phyloP scores from a whole-genome alignment of 2,113 vertebrate species.

The Sporophila hypoxantha region DNA sequence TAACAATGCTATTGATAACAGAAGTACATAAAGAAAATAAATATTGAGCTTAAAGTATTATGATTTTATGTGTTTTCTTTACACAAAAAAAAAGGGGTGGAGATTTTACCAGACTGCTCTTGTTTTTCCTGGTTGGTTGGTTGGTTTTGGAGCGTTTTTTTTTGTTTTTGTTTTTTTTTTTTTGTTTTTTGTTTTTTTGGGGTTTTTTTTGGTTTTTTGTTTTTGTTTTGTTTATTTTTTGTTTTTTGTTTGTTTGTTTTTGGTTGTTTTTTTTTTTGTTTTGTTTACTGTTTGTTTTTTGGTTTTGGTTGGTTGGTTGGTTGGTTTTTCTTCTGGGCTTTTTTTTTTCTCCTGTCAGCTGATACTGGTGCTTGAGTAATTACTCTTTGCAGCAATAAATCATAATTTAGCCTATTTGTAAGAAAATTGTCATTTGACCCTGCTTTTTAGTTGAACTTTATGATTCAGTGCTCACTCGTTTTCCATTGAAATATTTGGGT shows the following conservation, averaged over 20 bases:
- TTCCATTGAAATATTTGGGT: not conserved
- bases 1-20: not conserved
- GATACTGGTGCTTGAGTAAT: not conserved
- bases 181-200: too few species aligned
- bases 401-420: not conserved
- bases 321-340: rapidly evolving
- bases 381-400: not conserved
- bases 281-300: too few species aligned
- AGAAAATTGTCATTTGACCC: not conserved
- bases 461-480: not conserved
- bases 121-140: not conserved
- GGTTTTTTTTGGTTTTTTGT: rapidly evolving
- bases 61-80: not conserved
- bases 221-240: too few species aligned
- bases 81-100: not conserved
- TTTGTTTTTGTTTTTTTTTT: too few species aligned
- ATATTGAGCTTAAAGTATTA: not conserved
- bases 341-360: not conserved
- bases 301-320: too few species aligned
- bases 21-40: not conserved
- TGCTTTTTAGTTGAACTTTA: not conserved
- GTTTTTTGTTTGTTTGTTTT: too few species aligned
- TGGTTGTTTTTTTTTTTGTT: too few species aligned
- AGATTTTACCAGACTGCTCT: not conserved
- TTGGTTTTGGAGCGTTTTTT: not conserved